A percentile compares a stretch with the other conserved stretches of the same genome.
Evolutionary conservation across 37 sponge, comb jelly and placozoan genomes (phyloP).

Genomic region (Beroe forskalii): DNA sequence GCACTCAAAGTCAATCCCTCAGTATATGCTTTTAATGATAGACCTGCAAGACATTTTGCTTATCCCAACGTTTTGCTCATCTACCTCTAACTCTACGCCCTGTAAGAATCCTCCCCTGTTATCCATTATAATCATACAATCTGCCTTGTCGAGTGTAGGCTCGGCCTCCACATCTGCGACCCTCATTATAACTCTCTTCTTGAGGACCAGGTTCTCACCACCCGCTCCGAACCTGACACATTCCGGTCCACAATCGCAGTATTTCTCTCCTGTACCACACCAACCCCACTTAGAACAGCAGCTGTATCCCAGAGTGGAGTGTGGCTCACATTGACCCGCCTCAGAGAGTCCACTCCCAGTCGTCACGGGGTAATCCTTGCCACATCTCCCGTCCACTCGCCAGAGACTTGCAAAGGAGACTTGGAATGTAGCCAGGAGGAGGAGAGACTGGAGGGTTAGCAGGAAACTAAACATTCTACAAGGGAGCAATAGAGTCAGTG

Average conservation of each 20-base stretch:
- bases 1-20: too few relatives aligned
- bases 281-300: conserved; percentile 51
- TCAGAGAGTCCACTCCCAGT: neutral
- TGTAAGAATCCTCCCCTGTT: neutral
- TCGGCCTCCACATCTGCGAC: neutral
- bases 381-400: neutral
- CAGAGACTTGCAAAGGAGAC: neutral
- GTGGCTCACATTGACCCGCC: neutral
- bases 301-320: neutral
- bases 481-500: too few relatives aligned
- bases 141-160: neutral
- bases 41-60: neutral
- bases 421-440: too few relatives aligned
- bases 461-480: too few relatives aligned
- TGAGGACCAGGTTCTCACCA: neutral
- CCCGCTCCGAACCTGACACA: neutral
- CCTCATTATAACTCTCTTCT: neutral
- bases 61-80: neutral
- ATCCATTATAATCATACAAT: neutral
- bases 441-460: too few relatives aligned
- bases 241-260: neutral
- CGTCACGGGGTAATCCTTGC: neutral
- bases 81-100: neutral
- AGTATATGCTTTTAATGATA: neutral
- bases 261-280: neutral